phyloP scores from a whole-genome alignment of 2,888 invertebrate species.

The Anoplius nigerrimus region DNA sequence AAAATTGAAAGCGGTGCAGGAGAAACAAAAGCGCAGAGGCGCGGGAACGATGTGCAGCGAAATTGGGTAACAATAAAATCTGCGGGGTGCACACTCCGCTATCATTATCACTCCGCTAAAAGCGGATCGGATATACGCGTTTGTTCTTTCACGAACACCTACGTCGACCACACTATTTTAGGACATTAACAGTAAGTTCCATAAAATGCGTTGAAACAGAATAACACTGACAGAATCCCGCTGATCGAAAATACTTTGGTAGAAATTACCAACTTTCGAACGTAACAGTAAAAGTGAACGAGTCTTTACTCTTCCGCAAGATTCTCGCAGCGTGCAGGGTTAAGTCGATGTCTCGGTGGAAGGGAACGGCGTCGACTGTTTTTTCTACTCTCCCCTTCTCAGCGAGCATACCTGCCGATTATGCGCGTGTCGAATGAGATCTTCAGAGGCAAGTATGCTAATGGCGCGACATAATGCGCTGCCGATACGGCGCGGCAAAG shows the following conservation, averaged over 20 bases:
- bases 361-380: background rate
- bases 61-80: background rate
- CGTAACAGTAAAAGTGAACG: background rate
- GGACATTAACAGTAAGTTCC: too few relatives aligned
- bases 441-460: constrained; percentile 68
- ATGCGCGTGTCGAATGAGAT: constrained; percentile 73
- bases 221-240: too few relatives aligned
- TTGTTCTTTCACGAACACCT: too few relatives aligned
- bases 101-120: too few relatives aligned
- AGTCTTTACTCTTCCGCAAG: background rate
- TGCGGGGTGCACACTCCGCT: background rate
- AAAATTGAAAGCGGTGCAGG: background rate
- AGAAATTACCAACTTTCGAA: too few relatives aligned
- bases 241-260: too few relatives aligned
- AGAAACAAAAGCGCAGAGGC: background rate
- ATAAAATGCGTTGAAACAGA: too few relatives aligned
- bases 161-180: too few relatives aligned
- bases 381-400: constrained; percentile 18
- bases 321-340: background rate
- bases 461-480: constrained; percentile 64
- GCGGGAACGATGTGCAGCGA: background rate
- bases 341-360: background rate
- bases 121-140: too few relatives aligned
- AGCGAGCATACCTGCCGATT: constrained; percentile 48
- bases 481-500: constrained; percentile 64